Conservation (phyloP, 2,113 vertebrate genomes). For the Cebidichthys violaceus region DNA sequence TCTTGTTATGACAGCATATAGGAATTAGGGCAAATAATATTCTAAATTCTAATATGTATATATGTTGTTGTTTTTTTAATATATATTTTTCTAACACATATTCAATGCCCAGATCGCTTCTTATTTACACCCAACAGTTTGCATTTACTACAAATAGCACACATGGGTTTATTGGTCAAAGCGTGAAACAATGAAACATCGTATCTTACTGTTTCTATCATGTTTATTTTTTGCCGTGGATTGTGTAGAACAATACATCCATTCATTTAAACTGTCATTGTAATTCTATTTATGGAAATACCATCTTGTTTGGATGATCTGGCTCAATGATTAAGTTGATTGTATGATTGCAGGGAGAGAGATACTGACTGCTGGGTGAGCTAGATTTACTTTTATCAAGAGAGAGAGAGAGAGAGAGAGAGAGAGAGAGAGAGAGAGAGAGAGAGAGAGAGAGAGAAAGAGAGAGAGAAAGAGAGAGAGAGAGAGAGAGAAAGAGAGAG, state of each 20-base stretch:
- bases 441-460: background rate
- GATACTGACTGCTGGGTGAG: background rate
- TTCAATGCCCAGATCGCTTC: background rate
- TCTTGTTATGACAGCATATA: too few species aligned
- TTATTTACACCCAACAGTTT: background rate
- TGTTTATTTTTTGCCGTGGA: background rate
- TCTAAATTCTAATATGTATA: too few species aligned
- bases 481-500: background rate
- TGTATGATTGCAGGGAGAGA: slow-evolving; percentile 1
- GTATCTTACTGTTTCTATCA: background rate
- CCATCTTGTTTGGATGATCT: background rate
- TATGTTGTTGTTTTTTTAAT: too few species aligned
- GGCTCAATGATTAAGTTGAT: background rate
- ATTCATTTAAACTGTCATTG: background rate
- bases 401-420: background rate
- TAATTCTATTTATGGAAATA: background rate
- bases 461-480: background rate
- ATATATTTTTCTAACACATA: background rate
- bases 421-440: background rate
- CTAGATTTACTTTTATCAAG: background rate
- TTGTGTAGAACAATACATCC: background rate
- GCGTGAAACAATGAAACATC: background rate
- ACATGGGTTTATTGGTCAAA: background rate
- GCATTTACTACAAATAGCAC: too few species aligned
- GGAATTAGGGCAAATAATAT: too few species aligned